These are phyloP conservation scores for Drosophila pseudoobscura DNA, from an alignment of 1,140 invertebrate species.

Conservation along the genomic window DNA sequence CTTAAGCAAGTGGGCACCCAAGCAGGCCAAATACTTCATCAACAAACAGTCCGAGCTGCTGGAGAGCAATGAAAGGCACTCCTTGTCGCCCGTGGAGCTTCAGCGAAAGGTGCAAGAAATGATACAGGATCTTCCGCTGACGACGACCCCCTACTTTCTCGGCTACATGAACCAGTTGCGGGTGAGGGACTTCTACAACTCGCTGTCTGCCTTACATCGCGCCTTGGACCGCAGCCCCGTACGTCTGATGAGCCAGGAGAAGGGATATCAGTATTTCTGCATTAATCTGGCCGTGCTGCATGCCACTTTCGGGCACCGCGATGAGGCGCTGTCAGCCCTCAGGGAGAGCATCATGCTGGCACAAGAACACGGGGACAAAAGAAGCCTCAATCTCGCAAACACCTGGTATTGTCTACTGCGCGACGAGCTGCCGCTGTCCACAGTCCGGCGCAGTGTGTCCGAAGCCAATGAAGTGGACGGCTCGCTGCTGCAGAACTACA, in stretches of 20 bases:
- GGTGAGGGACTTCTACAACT: conserved; percentile 93
- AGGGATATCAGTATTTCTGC: conserved; percentile 93
- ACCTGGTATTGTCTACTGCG: conserved; percentile 90
- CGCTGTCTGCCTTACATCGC: conserved; percentile 92
- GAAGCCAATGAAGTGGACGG: conserved; percentile 83
- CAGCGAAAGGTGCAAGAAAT: conserved; percentile 91
- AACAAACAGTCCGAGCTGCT: conserved; percentile 92
- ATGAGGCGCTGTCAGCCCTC: conserved; percentile 90
- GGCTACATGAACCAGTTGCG: conserved; percentile 95
- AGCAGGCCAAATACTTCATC: conserved; percentile 94
- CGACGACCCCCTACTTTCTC: conserved; percentile 94
- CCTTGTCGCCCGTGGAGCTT: conserved; percentile 89
- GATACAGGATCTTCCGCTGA: conserved; percentile 90
- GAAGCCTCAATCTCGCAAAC: conserved; percentile 93
- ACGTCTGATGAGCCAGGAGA: conserved; percentile 83
- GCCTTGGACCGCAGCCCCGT: conserved; percentile 91
- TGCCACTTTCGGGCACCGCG: conserved; percentile 92
- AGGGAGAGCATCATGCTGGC: conserved; percentile 93
- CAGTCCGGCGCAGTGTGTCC: conserved; percentile 56
- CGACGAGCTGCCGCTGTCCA: conserved; percentile 72
- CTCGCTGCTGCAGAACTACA: conserved; percentile 86
- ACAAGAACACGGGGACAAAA: conserved; percentile 93
- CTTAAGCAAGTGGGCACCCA: conserved; percentile 89
- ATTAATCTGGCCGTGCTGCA: conserved; percentile 94
- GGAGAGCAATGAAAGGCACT: conserved; percentile 91